Conservation (phyloP, 1,140 invertebrate species). For the Solenopsis invicta region DNA sequence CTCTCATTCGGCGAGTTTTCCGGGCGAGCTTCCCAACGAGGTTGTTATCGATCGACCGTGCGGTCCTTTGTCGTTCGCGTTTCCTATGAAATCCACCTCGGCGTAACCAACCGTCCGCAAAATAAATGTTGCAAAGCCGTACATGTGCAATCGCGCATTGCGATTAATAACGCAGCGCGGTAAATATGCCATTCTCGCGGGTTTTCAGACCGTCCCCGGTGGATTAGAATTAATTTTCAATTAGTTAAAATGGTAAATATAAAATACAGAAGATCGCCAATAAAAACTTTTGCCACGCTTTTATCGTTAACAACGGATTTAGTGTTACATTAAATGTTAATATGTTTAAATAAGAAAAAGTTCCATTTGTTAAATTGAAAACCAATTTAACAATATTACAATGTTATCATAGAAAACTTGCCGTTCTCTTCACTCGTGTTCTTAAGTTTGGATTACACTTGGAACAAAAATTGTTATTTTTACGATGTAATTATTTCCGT, state of each 20-base stretch:
- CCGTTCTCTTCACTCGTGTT: neutral
- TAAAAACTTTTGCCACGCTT: neutral
- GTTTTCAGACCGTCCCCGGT: neutral
- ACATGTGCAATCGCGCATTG: neutral
- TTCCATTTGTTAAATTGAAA: neutral
- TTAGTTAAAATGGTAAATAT: neutral
- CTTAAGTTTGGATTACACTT: neutral
- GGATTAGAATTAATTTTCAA: conserved; percentile 13
- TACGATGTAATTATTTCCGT: neutral
- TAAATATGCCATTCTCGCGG: neutral
- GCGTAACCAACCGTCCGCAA: conserved; percentile 11
- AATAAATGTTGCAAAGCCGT: conserved; percentile 16
- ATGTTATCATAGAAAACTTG: neutral
- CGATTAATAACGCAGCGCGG: conserved; percentile 15
- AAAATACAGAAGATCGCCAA: neutral
- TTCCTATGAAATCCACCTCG: conserved; percentile 62
- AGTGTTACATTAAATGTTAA: no score
- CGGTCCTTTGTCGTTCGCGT: conserved; percentile 65
- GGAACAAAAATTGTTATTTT: neutral
- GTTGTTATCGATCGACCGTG: conserved; percentile 69
- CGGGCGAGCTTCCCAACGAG: conserved; percentile 44
- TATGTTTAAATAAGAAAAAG: neutral
- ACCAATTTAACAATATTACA: neutral
- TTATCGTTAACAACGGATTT: neutral
- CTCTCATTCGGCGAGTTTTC: neutral